A percentile compares a stretch with the other conserved stretches of the same genome.
Evolutionary conservation across 2,888 invertebrate genomes (phyloP).

Genomic region (Leptinotarsa haldemani): DNA sequence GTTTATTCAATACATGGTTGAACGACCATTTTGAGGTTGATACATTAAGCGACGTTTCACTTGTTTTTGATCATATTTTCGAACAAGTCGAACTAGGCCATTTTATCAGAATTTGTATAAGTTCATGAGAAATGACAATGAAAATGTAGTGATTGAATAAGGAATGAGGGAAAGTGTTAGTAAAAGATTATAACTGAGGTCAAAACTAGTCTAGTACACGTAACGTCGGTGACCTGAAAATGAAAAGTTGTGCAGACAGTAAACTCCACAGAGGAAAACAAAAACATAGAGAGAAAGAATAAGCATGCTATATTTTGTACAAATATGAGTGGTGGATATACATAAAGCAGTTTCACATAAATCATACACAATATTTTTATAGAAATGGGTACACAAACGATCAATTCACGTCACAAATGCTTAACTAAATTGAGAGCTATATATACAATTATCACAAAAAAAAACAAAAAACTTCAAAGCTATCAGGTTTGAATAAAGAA

Average conservation of each 20-base stretch:
- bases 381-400: background rate
- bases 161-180: conserved; percentile 37
- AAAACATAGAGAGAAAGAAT: conserved; percentile 52
- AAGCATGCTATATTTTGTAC: conserved; percentile 58
- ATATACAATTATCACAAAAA: background rate
- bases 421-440: conserved; percentile 23
- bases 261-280: conserved; percentile 51
- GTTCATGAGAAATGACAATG: background rate
- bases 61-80: too few relatives aligned
- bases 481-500: conserved; percentile 1
- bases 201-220: conserved; percentile 69
- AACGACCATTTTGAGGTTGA: too few relatives aligned
- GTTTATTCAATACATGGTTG: too few relatives aligned
- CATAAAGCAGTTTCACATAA: conserved; percentile 32
- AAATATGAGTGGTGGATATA: conserved; percentile 50
- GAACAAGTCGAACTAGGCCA: too few relatives aligned
- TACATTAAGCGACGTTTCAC: too few relatives aligned
- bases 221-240: conserved; percentile 75
- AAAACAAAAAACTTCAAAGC: background rate
- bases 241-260: conserved; percentile 64
- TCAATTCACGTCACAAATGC: conserved; percentile 31
- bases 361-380: conserved; percentile 39
- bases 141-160: conserved; percentile 21
- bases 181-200: conserved; percentile 38
- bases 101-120: background rate